Percentiles rank a stretch among this genome's conserved stretches.
phyloP scores from a whole-genome alignment of 2,888 invertebrate species.

The Ennomos fuscantarius region DNA sequence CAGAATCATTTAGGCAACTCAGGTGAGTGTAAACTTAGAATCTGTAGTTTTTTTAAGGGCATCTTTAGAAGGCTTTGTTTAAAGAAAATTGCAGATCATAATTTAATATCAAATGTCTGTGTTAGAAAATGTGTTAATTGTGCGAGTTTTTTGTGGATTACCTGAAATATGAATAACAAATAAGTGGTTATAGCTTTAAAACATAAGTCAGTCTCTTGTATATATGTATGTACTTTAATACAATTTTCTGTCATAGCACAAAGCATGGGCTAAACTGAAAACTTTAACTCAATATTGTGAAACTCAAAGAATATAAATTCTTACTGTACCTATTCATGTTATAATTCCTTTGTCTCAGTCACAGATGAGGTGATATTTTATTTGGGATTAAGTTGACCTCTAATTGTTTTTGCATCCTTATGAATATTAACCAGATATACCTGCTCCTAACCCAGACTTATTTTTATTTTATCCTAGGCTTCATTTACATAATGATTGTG shows the following conservation, averaged over 20 bases:
- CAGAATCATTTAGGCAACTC: slow-evolving; percentile 75
- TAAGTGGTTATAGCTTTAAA: no score
- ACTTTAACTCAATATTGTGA: background rate
- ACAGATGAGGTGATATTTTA: slow-evolving; percentile 20
- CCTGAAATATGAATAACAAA: no score
- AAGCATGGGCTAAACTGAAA: no score
- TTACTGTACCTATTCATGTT: slow-evolving; percentile 4
- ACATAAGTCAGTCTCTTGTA: no score
- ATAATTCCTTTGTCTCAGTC: slow-evolving; percentile 12
- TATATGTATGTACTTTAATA: no score
- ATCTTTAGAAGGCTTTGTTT: no score
- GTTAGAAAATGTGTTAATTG: no score
- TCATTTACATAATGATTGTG: slow-evolving; percentile 26
- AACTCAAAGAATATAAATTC: slow-evolving; percentile 4
- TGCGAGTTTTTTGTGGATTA: no score
- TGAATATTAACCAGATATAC: slow-evolving; percentile 41
- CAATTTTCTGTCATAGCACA: no score
- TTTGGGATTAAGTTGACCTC: slow-evolving; percentile 38
- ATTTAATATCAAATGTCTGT: no score
- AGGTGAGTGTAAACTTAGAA: slow-evolving; percentile 45
- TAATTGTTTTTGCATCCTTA: slow-evolving; percentile 38
- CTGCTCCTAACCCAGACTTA: slow-evolving; percentile 28
- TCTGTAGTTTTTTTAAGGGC: no score
- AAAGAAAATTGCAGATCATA: no score
- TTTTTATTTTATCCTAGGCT: slow-evolving; percentile 32